Evolutionary conservation across 2,113 vertebrate genomes (phyloP).

Genomic region (Romanogobio albipinnatus): DNA sequence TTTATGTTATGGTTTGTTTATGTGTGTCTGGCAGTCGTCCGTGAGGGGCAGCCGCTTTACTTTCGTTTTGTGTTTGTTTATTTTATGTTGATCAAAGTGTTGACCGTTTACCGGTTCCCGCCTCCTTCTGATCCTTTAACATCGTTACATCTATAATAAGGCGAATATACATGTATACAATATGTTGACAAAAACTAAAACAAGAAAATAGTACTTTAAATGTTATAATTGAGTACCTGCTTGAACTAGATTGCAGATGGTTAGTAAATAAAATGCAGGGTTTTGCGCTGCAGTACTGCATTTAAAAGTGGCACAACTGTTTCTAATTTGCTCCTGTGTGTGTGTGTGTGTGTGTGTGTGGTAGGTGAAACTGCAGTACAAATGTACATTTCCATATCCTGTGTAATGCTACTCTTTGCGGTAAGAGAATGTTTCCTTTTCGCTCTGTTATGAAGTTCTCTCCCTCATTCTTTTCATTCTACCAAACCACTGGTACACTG

Average conservation of each 20-base stretch:
- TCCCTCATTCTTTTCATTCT: constrained; percentile 68
- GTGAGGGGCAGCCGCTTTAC: no score
- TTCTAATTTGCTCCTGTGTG: not conserved
- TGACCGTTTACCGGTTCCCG: no score
- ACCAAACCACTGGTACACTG: constrained; percentile 63
- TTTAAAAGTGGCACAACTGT: constrained; percentile 7
- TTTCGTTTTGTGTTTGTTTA: no score
- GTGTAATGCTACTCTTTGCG: constrained; percentile 53
- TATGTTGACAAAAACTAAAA: not conserved
- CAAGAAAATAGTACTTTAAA: not conserved
- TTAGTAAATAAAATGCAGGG: not conserved
- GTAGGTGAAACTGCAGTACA: constrained; percentile 57
- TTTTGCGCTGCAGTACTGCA: not conserved
- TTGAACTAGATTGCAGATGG: not conserved
- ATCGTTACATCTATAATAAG: not conserved
- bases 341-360: constrained; percentile 14
- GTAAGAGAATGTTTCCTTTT: constrained; percentile 56
- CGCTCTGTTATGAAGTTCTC: constrained; percentile 31
- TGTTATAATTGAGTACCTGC: not conserved
- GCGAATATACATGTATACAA: not conserved
- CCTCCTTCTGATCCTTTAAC: no score
- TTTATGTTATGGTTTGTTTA: no score
- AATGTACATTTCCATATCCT: constrained; percentile 64
- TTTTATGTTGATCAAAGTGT: no score
- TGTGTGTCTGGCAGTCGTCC: no score